Base-by-base conservation (phyloP, 1,140 invertebrate species). In the Apolygus lucorum region DNA sequence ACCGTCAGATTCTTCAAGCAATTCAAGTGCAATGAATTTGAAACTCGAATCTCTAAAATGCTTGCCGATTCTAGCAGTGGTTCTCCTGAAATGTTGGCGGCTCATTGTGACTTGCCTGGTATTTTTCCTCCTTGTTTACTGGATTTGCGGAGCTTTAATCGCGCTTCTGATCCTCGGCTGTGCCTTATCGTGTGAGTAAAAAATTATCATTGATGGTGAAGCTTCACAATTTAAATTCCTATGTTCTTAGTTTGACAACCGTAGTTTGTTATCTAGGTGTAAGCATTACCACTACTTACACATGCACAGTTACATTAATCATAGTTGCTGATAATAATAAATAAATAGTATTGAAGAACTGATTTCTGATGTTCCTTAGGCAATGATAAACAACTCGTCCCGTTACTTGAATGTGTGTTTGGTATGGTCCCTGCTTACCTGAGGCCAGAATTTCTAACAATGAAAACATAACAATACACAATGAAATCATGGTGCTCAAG, bases 61-160 rank as follows among this genome's bases (percentile, higher is more conserved):
- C 22, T 64, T 69, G 11, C 70, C 70, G n/a, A 42, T 69, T 52
- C 21, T 71, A n/a, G 68, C 65, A 14, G 13, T 71, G 25, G 34
- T 71, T 24, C 26, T 71, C 13, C 11, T 52, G 8, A 71, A 71
- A 62, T 83, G 81, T 71, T 85, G 84, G 84, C 78, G 81, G 28
- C 78, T 82, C 42, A 85, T 83, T 49, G 81, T 82, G 27, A 76
- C 83, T 59, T 83, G 84, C 24, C 75, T 89, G 52, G 80, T 90
- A 54, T 78, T 83, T 52, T 88, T 89, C 76, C 84, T 91, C 71
- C 76, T 93, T 72, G 67, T 92, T 22, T 93, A 91, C 79, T 94
- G 90, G 85, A 83, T 88, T 68, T 91, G 90, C 78, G 91, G 92
- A 59, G 87, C 88, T 74, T 75, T 89, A 54, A 77, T 88, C 71